phyloP scores from a whole-genome alignment of 1,140 invertebrate genomes.

The Aleiodes sp. region DNA sequence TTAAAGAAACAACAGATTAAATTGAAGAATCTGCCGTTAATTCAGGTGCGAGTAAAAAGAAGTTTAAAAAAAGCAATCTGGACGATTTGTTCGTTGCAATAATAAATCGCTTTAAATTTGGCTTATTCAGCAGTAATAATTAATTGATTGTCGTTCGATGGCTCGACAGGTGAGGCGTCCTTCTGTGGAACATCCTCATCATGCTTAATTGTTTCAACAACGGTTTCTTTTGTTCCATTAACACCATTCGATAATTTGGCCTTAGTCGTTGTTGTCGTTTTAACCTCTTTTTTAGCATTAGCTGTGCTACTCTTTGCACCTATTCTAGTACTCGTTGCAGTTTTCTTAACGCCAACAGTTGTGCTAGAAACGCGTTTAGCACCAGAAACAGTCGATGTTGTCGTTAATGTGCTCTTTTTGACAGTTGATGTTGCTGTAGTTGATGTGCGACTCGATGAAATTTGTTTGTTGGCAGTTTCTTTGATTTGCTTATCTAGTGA shows the following conservation, averaged over 20 bases:
- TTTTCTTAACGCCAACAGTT: slow-evolving; percentile 46
- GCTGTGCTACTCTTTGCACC: slow-evolving; percentile 56
- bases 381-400: slow-evolving; percentile 41
- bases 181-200: slow-evolving; percentile 59
- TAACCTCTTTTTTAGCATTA: slow-evolving; percentile 42
- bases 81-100: slow-evolving; percentile 26
- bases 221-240: slow-evolving; percentile 40
- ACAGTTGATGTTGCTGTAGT: slow-evolving; percentile 41
- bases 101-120: slow-evolving; percentile 9
- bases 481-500: slow-evolving; percentile 70
- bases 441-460: slow-evolving; percentile 62
- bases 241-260: slow-evolving; percentile 54
- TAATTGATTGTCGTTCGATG: slow-evolving; percentile 60
- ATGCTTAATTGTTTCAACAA: slow-evolving; percentile 30
- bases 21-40: too few relatives aligned
- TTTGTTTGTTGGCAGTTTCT: slow-evolving; percentile 70
- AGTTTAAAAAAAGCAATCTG: slow-evolving; percentile 28
- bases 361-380: slow-evolving; percentile 42
- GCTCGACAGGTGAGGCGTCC: slow-evolving; percentile 54
- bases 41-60: neutral
- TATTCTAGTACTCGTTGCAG: slow-evolving; percentile 51
- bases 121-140: slow-evolving; percentile 59
- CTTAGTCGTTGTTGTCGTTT: slow-evolving; percentile 39
- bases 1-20: too few relatives aligned
- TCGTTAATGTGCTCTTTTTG: slow-evolving; percentile 36